Percentiles rank a stretch among this genome's conserved stretches.
phyloP scores from a whole-genome alignment of 1,140 invertebrate species.

The Bathynomus jamesi region DNA sequence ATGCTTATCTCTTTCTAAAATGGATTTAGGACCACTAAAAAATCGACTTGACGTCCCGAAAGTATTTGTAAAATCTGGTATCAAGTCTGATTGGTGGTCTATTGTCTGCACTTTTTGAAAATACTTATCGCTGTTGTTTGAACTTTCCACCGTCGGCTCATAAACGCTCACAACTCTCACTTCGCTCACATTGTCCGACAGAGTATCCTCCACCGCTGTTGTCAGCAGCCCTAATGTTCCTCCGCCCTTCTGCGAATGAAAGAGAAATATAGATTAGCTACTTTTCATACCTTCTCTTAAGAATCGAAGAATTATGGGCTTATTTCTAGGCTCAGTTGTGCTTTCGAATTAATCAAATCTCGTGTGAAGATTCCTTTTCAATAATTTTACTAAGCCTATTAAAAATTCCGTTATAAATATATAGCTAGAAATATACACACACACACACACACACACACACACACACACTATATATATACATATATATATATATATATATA shows the following conservation, averaged over 20 bases:
- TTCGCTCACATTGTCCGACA: not conserved
- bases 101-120: not conserved
- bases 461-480: constrained; percentile 6
- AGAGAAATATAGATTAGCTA: not conserved
- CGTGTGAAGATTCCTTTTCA: too few relatives aligned
- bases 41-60: not conserved
- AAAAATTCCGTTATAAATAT: too few relatives aligned
- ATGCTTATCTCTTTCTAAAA: not conserved
- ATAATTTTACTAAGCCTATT: too few relatives aligned
- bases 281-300: too few relatives aligned
- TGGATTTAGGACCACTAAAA: not conserved
- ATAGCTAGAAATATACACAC: not conserved
- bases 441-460: not conserved
- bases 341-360: too few relatives aligned
- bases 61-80: not conserved
- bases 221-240: not conserved
- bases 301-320: too few relatives aligned
- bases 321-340: too few relatives aligned
- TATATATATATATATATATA: constrained; percentile 5
- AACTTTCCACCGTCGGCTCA: not conserved
- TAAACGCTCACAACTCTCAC: not conserved
- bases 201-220: not conserved
- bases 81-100: not conserved
- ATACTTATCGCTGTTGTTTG: not conserved
- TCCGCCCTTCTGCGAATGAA: not conserved